phyloP scores from a whole-genome alignment of 2,797 vertebrate genomes.

The Cyprinodon diabolis region DNA sequence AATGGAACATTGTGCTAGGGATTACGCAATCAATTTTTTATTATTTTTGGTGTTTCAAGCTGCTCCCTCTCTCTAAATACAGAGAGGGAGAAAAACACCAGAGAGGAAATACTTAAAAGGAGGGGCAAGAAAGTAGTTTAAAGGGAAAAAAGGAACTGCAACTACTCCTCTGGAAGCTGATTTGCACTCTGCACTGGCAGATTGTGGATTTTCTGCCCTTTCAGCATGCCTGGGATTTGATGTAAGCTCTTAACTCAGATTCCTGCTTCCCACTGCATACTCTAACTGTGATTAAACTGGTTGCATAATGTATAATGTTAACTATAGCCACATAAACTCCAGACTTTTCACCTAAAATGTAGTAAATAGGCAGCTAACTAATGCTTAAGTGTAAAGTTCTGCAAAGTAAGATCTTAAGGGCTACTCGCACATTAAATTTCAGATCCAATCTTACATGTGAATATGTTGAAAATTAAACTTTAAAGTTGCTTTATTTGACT shows the following conservation, averaged over 20 bases:
- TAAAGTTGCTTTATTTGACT: not conserved
- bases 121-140: slow-evolving; percentile 9
- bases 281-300: not conserved
- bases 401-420: not conserved
- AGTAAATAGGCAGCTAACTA: not conserved
- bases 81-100: too few relatives aligned
- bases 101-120: not conserved
- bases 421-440: too few relatives aligned
- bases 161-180: slow-evolving; percentile 36
- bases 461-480: not conserved
- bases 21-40: not conserved
- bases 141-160: slow-evolving; percentile 12
- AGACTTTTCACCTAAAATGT: not conserved
- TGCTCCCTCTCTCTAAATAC: not conserved
- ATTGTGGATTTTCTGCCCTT: slow-evolving; percentile 37
- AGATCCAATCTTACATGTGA: not conserved
- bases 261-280: slow-evolving; percentile 6
- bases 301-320: not conserved
- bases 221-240: slow-evolving; percentile 42
- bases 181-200: slow-evolving; percentile 39
- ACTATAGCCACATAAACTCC: not conserved
- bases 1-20: not conserved
- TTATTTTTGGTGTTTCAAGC: slow-evolving; percentile 15
- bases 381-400: not conserved
- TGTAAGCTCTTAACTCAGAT: slow-evolving; percentile 62